Evolutionary conservation across 2,888 invertebrate genomes (phyloP), one percentile per base, ranked within the genome.

Genomic region (Eristalis arbustorum): DNA sequence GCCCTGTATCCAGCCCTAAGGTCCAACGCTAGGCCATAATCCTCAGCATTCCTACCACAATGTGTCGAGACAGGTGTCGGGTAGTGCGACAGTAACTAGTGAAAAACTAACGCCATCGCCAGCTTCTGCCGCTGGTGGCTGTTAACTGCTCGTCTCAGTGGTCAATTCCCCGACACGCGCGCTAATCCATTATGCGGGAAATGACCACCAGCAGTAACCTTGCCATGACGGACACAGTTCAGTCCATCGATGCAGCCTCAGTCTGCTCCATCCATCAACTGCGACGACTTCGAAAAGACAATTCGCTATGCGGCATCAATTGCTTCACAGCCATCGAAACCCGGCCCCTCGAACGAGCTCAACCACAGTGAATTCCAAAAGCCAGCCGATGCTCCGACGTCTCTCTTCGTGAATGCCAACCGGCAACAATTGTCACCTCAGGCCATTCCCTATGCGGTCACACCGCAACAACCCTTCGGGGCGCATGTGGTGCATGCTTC

Each of bases 61-160:
- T 40, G 49, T 62, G n/a, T 31, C 40, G 18, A 80, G 77, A 1
- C 88, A 77, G 31, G 18, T 40, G 13, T 49, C 73, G 5, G 23
- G 56, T 3, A 84, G 61, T 68, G 23, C 63, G 37, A 10, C 69
- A 42, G 18, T 18, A 25, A 25, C 57, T n/a, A 81, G 66, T 67
- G 76, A 73, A 13, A 88, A 69, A 62, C n/a, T 88, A 10, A 77
- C 88, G 40, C 66, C 88, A 14, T 76, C 66, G 2, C 71, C 77
- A 22, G 69, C 66, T 8, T 61, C 85, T 8, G 49, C 68, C 42
- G 34, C 88, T 73, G 22, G 76, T 88, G 25, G 91, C 90, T 88
- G 89, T 89, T 10, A 90, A 90, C 25, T 92, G 91, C 2, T 89
- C 90, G 89, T 91, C 4, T 69, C 82, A 1, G 49, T 62, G 14